Conservation (phyloP, 2,797 vertebrate genomes). For the Intellagama lesueurii region DNA sequence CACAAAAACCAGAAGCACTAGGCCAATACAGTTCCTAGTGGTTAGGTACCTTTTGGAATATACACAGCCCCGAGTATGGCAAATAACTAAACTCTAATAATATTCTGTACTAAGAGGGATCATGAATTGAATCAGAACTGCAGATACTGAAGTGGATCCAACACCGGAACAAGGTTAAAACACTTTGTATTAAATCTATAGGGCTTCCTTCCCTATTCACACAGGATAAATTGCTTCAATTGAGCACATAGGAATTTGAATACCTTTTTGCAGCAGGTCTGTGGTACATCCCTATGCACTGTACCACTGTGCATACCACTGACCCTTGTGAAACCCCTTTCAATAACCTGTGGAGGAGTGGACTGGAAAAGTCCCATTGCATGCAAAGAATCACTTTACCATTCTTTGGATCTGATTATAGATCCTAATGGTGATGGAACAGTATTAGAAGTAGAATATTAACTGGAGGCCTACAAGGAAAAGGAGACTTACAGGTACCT, state of each 20-base stretch:
- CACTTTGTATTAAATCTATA: neutral
- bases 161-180: neutral
- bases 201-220: neutral
- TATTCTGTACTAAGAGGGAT: neutral
- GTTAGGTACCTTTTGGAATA: neutral
- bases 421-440: too few species aligned
- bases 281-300: too few species aligned
- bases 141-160: constrained; percentile 6
- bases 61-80: neutral
- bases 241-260: neutral
- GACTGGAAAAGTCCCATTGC: neutral
- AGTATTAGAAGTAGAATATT: neutral
- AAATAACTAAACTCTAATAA: neutral
- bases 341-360: neutral
- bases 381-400: neutral
- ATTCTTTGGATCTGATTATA: neutral
- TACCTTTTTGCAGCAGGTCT: neutral
- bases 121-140: constrained; percentile 17
- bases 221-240: neutral
- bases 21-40: too few species aligned
- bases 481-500: constrained; percentile 99
- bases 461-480: constrained; percentile 74
- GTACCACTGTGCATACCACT: neutral
- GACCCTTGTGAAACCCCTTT: neutral
- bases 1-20: neutral